Percentiles rank a stretch among this genome's conserved stretches.
These are phyloP conservation scores for Octonoba sinensis DNA, from an alignment of 2,888 invertebrate genomes.

Conservation along the genomic window DNA sequence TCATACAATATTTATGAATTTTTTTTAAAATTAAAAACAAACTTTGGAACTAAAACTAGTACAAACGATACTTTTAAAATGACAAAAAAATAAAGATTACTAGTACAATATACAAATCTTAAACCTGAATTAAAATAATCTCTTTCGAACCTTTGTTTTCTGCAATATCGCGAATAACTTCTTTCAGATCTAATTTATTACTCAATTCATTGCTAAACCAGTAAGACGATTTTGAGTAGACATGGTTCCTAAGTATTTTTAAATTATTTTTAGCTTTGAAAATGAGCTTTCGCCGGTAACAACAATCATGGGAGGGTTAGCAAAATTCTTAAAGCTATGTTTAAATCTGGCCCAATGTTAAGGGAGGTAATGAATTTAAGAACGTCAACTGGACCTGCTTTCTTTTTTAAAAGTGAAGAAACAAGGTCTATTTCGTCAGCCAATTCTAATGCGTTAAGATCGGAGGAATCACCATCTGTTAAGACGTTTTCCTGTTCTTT, in stretches of 20 bases:
- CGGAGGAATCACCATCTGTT: neutral
- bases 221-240: conserved; percentile 4
- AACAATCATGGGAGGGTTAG: conserved; percentile 1
- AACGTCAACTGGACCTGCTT: neutral
- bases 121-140: neutral
- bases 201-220: neutral
- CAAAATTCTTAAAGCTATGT: conserved; percentile 14
- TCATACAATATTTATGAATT: too few species aligned
- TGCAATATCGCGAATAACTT: neutral
- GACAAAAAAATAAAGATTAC: too few species aligned
- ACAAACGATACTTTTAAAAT: too few species aligned
- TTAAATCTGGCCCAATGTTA: neutral
- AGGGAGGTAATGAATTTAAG: neutral
- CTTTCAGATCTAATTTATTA: neutral
- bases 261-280: conserved; percentile 1
- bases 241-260: neutral
- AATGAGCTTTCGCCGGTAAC: neutral
- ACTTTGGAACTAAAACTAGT: too few species aligned
- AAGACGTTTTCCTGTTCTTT: neutral
- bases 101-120: too few species aligned
- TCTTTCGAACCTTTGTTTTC: neutral
- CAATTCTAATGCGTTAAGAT: neutral
- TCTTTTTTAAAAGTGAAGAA: neutral
- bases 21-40: too few species aligned
- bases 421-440: neutral